Evolutionary conservation across 2,888 invertebrate species (phyloP), one percentile per base, ranked within the genome.

Genomic region (Zele albiditarsus): DNA sequence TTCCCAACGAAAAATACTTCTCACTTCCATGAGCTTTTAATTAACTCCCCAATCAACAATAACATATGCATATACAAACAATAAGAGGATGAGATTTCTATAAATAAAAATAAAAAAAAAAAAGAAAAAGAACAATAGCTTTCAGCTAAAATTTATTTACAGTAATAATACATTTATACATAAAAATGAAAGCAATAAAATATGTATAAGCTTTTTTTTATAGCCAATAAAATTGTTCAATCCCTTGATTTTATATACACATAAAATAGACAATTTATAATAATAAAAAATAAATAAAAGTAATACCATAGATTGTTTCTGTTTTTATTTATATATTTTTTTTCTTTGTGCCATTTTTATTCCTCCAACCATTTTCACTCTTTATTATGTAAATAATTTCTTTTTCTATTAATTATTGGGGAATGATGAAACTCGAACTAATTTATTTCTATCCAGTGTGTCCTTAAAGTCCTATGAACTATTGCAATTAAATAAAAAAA

Each of bases 161-260:
- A 53, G 8, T 53, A 46, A 46, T 46, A 53, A 53, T 53, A 53
- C 53, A 53, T 53, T 53, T 53, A 20, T 20, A n/a, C 20, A 53
- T 53, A 20, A 53, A 53, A 53, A 53, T 53, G 4, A 20, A 53
- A 20, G 53, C 53, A 53, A 53, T 20, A 53, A 53, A 53, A n/a
- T 53, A 53, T 53, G 5, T 53, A 53, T 53, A 53, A 53, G 53
- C 20, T 53, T 53, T n/a, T 20, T n/a, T 53, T 8, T 38, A 38
- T 53, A 46, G 53, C 53, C 20, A 53, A 53, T 53, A 20, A 53
- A 53, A 53, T 53, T 53, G 6, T 53, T 53, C 53, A 53, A 53
- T 53, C 53, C 20, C 53, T 53, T 53, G 53, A 53, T 53, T 53
- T 20, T 53, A 53, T 53, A 53, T 53, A 53, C 20, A 53, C 53